A percentile compares a stretch with the other conserved stretches of the same genome.
phyloP scores from a whole-genome alignment of 2,113 vertebrate species.

The Hippocampus mohnikei region DNA sequence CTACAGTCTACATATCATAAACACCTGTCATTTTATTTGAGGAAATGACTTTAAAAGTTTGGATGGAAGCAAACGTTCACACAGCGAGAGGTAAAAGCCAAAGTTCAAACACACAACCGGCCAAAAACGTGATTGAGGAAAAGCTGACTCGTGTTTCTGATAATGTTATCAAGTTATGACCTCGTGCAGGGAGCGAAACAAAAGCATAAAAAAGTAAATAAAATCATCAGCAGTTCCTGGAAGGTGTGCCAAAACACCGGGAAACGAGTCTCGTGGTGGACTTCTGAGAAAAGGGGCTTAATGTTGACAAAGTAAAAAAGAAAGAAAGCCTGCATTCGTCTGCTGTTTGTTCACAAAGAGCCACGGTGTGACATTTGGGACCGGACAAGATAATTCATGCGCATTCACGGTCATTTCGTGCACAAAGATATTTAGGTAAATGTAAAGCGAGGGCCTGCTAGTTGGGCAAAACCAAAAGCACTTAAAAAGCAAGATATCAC shows the following conservation, averaged over 20 bases:
- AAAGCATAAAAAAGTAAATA: not conserved
- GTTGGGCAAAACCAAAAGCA: not conserved
- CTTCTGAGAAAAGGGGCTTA: not conserved
- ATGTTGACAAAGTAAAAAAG: not conserved
- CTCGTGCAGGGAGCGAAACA: not conserved
- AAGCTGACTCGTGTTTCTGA: not conserved
- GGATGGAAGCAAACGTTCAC: not conserved
- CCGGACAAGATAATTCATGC: not conserved
- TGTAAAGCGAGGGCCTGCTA: not conserved
- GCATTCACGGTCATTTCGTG: slow-evolving; percentile 3
- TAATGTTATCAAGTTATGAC: not conserved
- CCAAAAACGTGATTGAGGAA: not conserved
- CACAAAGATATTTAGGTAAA: slow-evolving; percentile 12
- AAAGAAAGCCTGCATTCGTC: slow-evolving; percentile 7
- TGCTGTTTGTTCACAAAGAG: not conserved
- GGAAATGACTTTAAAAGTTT: not conserved
- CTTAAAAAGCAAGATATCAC: not conserved
- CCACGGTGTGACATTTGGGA: slow-evolving; percentile 17
- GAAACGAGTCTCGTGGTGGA: slow-evolving; percentile 1
- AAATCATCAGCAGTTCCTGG: slow-evolving; percentile 13
- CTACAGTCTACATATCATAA: too few relatives aligned
- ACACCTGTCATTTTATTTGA: not conserved
- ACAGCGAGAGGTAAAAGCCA: not conserved
- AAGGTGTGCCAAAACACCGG: not conserved
- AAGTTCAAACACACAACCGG: not conserved